These are phyloP conservation scores for Luperina testacea DNA, from an alignment of 2,888 invertebrate species.

Conservation along the genomic window DNA sequence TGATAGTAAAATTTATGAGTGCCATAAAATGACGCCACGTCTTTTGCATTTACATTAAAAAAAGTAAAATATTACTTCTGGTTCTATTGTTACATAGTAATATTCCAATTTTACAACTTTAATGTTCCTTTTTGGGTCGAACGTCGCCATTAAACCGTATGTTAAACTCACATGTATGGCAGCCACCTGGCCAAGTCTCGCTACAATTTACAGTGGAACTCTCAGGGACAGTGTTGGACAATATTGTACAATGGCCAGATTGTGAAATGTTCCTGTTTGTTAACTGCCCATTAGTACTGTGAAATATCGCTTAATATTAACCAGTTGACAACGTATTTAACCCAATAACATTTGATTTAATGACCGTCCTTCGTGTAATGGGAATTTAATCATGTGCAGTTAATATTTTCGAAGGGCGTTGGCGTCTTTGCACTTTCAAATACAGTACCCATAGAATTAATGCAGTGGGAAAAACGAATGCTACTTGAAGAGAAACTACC, in stretches of 20 bases:
- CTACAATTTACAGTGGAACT: constrained; percentile 42
- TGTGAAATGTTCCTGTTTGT: constrained; percentile 59
- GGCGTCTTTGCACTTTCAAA: constrained; percentile 36
- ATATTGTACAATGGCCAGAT: constrained; percentile 47
- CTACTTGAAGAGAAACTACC: background rate
- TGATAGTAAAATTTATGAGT: constrained; percentile 16
- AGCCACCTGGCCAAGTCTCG: constrained; percentile 49
- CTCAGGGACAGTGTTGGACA: constrained; percentile 47
- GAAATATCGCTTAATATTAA: constrained; percentile 54
- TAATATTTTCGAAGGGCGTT: constrained; percentile 35
- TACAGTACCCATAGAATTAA: constrained; percentile 8
- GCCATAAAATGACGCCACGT: constrained; percentile 19
- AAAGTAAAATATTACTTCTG: constrained; percentile 32
- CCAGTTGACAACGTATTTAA: constrained; percentile 48
- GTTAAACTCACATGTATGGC: constrained; percentile 6
- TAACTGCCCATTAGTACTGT: constrained; percentile 44
- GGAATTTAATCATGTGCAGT: constrained; percentile 29
- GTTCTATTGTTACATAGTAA: constrained; percentile 10
- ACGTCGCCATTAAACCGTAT: constrained; percentile 20
- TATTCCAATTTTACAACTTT: constrained; percentile 8
- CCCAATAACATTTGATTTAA: constrained; percentile 60
- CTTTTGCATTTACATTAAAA: constrained; percentile 20
- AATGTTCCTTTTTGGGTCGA: background rate
- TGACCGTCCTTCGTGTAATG: constrained; percentile 35
- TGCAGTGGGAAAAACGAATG: background rate